Evolutionary conservation across 2,797 vertebrate genomes (phyloP), one percentile per base, ranked within the genome.

Genomic region (Arctocebus calabarensis): DNA sequence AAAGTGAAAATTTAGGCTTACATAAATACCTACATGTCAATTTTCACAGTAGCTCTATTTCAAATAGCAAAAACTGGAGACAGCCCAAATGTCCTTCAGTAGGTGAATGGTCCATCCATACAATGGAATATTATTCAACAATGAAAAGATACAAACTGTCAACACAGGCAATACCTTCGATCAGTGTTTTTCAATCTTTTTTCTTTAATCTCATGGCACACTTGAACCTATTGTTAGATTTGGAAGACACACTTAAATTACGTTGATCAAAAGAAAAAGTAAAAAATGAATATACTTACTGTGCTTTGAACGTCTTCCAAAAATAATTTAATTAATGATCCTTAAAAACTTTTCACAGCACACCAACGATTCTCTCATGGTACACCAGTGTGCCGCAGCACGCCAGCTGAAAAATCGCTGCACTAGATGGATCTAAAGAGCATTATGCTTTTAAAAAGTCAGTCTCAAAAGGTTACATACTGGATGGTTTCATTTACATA

Each of bases 401-500:
- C 48, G 3, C 48, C 48, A 16, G 48, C 48, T 52, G 14, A 52
- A 52, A 52, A 52, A 52, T 52, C 48, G 14, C 48, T 52, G 48
- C 48, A 52, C 14, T 84, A 81, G 37, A 59, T 8, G n/a, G 43
- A 84, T 61, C 52, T 40, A 78, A 86, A 82, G 9, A 29, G 29
- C 43, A 77, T 59, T 70, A 55, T 19, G 14, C 55, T 77, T 43
- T 94, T 20, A 45, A 86, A 89, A 68, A 34, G 40, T 64, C 34
- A 37, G 23, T 81, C 70, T 86, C 66, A 57, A 89, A 95, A 74
- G 32, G 20, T 66, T 77, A 66, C 5, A 75, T 37, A 62, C 3
- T 22, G n/a, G 34, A 74, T 82, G 32, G 57, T 90, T 92, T 84
- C 34, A 92, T 87, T 88, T 90, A 68, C 34, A 66, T 71, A 90